These are phyloP conservation scores for Drosophila pseudoananassae DNA, from an alignment of 1,140 invertebrate genomes.

Conservation along the genomic window DNA sequence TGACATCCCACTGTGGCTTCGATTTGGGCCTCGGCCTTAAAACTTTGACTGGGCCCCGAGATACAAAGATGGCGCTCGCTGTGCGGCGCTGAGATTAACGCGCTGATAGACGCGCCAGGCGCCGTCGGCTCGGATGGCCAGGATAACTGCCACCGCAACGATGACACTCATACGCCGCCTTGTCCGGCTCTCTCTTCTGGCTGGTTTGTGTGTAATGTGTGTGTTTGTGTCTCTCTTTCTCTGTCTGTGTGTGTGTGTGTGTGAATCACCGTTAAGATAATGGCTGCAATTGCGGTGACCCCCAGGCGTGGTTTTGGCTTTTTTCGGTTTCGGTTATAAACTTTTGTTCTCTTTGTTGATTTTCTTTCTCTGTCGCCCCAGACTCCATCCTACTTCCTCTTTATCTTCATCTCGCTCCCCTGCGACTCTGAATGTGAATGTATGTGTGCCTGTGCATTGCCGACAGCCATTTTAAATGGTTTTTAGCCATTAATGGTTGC, in stretches of 20 bases:
- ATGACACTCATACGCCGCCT: constrained; percentile 72
- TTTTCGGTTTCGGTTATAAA: constrained; percentile 78
- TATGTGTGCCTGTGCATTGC: constrained; percentile 54
- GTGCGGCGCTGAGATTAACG: constrained; percentile 70
- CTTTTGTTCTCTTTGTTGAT: constrained; percentile 70
- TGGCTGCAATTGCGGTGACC: constrained; percentile 81
- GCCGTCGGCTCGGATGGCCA: constrained; percentile 49
- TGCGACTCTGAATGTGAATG: constrained; percentile 1
- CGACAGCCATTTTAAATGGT: constrained; percentile 79
- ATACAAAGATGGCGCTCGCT: constrained; percentile 65
- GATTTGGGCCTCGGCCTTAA: constrained; percentile 30
- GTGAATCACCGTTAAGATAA: constrained; percentile 76
- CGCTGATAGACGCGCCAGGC: constrained; percentile 73
- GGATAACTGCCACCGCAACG: constrained; percentile 46
- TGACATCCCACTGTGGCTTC: constrained; percentile 34
- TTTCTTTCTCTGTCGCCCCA: constrained; percentile 21
- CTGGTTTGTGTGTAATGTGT: neutral
- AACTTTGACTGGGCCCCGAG: constrained; percentile 20
- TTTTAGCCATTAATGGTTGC: constrained; percentile 79
- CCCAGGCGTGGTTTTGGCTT: constrained; percentile 74
- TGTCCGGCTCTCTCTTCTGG: constrained; percentile 27
- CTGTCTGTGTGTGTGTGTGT: constrained; percentile 26
- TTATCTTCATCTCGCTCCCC: constrained; percentile 24
- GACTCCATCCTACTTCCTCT: constrained; percentile 9
- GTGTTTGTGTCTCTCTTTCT: constrained; percentile 16